Evolutionary conservation across 2,797 vertebrate species (phyloP), one percentile per base, ranked within the genome.

Genomic region (Diglossa cyanea): DNA sequence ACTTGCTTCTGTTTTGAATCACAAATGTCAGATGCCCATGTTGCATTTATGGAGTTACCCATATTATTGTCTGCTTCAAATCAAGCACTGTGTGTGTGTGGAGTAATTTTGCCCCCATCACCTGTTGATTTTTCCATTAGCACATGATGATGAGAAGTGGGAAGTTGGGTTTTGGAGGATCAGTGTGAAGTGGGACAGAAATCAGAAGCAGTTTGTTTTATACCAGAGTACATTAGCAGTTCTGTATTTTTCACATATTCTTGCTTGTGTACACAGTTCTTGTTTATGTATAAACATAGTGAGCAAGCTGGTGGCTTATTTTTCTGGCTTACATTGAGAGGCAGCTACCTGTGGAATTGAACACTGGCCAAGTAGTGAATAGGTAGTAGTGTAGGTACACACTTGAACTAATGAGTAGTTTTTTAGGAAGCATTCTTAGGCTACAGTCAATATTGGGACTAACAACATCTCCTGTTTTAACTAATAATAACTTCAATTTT

Each of bases 401-500:
- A 9, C 13, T 66, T 86, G 40, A 89, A 75, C 13, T 54, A 33
- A n/a, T 44, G 3, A 28, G 4, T 57, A 75, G 17, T 3, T 67
- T 81, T 71, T 82, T 31, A 55, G 44, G 31, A 90, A 48, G 4
- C n/a, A 35, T 76, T 93, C 33, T 86, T 21, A 42, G 61, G 24
- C 33, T 63, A 6, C 17, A 30, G 28, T 48, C 70, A 68, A 25
- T 44, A 40, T 47, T 60, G 3, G 21, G 28, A 13, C 60, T 60
- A 44, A 55, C 48, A 76, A 55, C 6, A n/a, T 76, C 7, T 78
- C 57, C 70, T 78, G 16, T 79, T 93, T 93, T 77, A 95, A 90
- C 85, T 66, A 55, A 67, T 30, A 81, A 71, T 80, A 76, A 76
- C 97, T 97, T 95, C 96, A 24, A 97, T 90, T 97, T 93, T 84